A percentile compares a stretch with the other conserved stretches of the same genome.
Conservation (phyloP, 53 echinoderm and acorn worm species). For the Echinometra lucunter region DNA sequence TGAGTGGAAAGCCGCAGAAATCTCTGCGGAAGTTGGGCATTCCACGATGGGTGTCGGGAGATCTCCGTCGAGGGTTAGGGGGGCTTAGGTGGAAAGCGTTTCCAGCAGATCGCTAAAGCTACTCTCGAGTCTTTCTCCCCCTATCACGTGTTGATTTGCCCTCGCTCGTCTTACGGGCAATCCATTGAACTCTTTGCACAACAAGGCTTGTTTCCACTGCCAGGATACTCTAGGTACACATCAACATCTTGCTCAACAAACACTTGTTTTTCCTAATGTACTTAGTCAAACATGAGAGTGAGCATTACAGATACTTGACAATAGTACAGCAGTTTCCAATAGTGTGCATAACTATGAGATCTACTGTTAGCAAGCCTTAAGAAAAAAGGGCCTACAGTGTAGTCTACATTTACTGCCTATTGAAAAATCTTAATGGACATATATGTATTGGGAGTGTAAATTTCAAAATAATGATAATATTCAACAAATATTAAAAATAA, state of each 20-base stretch:
- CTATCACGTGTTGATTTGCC: constrained; percentile 44
- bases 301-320: background rate
- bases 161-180: background rate
- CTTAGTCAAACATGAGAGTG: background rate
- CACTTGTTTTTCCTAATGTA: background rate
- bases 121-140: constrained; percentile 20
- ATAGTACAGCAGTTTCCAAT: background rate
- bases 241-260: background rate
- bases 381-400: no score
- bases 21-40: constrained; percentile 59
- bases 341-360: background rate
- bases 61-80: constrained; percentile 51
- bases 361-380: background rate
- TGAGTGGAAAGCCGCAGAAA: constrained; percentile 34
- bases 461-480: background rate
- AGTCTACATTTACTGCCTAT: no score
- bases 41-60: constrained; percentile 37
- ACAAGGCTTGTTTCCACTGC: constrained; percentile 9
- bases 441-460: background rate
- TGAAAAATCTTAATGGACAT: background rate
- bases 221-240: background rate
- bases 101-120: constrained; percentile 37
- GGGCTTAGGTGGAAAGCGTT: constrained; percentile 46
- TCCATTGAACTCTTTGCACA: constrained; percentile 12
- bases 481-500: background rate